Evolutionary conservation across 2,113 vertebrate genomes (phyloP), one percentile per base, ranked within the genome.

Genomic region (Paracanthobrama guichenoti): DNA sequence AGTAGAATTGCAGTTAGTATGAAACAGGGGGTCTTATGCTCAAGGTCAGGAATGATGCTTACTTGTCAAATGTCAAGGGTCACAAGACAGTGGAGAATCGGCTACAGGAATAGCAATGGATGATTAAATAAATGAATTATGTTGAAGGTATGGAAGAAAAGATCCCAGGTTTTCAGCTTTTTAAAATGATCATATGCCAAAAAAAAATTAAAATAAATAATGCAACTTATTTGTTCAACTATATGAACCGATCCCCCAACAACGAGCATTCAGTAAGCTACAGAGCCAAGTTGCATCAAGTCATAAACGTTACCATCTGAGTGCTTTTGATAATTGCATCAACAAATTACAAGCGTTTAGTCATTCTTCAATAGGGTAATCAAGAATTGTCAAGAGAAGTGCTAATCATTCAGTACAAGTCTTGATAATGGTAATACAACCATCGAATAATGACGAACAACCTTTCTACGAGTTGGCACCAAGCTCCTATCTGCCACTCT

Each of bases 301-400:
- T 78, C 83, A 46, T 57, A 72, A 79, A 83, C 14, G 57, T 87
- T 79, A 84, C 75, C 80, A 85, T 83, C 73, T 80, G 48, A 14
- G 3, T 67, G 57, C 64, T 81, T 35, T 62, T 79, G 84, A 87
- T 87, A 78, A 88, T 73, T 86, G 31, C 48, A 87, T 85, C 60
- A 85, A 53, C 81, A 79, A 81, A 88, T 86, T 87, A 81, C 55
- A 74, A 76, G 59, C 18, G 26, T 53, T 77, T 35, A 76, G 75
- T 72, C 83, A 85, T 88, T 74, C 46, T 84, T 83, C 20, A 74
- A 24, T 42, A 1, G 22, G 66, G 6, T 16, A 39, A n/a, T 64
- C 46, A 74, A 28, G 53, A 64, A 26, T 55, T 18, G 53, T 74
- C 57, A 62, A n/a, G 82, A 85, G 84, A 83, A 82, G 81, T 81